phyloP scores from a whole-genome alignment of 2,113 vertebrate genomes.

The Etheostoma spectabile region DNA sequence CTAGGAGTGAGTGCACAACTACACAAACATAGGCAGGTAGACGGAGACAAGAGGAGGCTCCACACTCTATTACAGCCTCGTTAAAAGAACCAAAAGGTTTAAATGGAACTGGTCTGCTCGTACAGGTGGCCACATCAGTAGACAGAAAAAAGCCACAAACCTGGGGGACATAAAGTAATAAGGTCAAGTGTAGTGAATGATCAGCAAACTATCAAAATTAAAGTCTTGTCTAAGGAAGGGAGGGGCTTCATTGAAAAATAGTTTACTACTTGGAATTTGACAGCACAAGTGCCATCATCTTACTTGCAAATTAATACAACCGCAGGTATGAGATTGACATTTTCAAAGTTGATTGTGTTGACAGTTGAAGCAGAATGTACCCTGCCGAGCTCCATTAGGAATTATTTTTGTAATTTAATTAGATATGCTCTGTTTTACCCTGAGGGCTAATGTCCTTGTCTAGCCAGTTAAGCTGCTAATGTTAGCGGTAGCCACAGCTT shows the following conservation, averaged over 20 bases:
- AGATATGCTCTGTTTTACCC: conserved; percentile 56
- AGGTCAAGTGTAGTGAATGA: not conserved
- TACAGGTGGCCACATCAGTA: conserved; percentile 44
- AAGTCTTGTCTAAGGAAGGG: not conserved
- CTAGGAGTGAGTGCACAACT: not conserved
- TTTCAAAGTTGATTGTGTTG: conserved; percentile 71
- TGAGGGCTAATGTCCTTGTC: conserved; percentile 49
- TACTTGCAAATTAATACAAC: conserved; percentile 60
- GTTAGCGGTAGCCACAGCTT: conserved; percentile 20
- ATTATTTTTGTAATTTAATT: conserved; percentile 70
- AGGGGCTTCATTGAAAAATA: not conserved
- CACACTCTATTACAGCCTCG: conserved; percentile 44
- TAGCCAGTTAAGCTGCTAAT: conserved; percentile 44
- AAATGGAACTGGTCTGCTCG: conserved; percentile 26
- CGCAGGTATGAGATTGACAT: conserved; percentile 65
- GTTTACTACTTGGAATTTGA: conserved; percentile 21
- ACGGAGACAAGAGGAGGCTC: conserved; percentile 53
- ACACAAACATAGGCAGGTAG: conserved; percentile 46
- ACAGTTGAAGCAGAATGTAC: conserved; percentile 53
- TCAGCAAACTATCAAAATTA: not conserved
- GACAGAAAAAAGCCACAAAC: not conserved
- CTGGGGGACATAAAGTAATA: not conserved
- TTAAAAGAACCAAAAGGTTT: conserved; percentile 47
- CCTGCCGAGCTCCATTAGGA: conserved; percentile 59
- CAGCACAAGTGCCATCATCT: conserved; percentile 33